Base-by-base conservation (phyloP, 1,140 invertebrate species). In the Mamestra configurata region DNA sequence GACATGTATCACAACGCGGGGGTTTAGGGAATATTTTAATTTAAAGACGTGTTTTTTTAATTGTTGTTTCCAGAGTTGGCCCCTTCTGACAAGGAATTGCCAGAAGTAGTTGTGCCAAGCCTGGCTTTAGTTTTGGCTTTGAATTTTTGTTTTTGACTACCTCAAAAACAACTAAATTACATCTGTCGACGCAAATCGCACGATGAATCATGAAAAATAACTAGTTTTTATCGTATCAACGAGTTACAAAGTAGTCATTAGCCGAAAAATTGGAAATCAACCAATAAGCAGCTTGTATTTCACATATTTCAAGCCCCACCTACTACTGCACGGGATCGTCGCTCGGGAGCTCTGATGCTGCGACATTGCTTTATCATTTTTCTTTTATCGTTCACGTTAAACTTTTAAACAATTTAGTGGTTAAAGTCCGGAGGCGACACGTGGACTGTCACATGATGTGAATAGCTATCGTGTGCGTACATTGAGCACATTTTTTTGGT, bases 321-420 rank as follows among this genome's bases (percentile, higher is more conserved):
- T 57, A 57, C 53, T 57, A 57, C 53, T 11, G 22, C 4, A 57
- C 22, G 22, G 10, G 22, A 15, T 24, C 13, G 53, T 22, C n/a
- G n/a, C n/a, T n/a, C n/a, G n/a, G 20, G 24, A 24, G 53, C 22
- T 27, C 20, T 10, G 22, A 15, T 53, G 51, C 18, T 53, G 20
- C 20, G 51, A 20, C 51, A 22, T 51, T 51, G 51, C 51, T 55
- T 55, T 55, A 55, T 55, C 22, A 27, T 27, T 24, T 2, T 57
- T 27, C 53, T 57, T 57, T 57, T 57, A 57, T 57, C 53, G 22
- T 10, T 27, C 22, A 57, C 53, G 22, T 57, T 27, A n/a, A n/a
- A 13, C 18, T 57, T 10, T 57, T 57, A 24, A 57, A 49, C 6
- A 24, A 15, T 4, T 27, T 4, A 18, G 6, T 27, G 53, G 13